Evolutionary conservation across 2,888 invertebrate species (phyloP).

Genomic region (Caenorhabditis japonica): DNA sequence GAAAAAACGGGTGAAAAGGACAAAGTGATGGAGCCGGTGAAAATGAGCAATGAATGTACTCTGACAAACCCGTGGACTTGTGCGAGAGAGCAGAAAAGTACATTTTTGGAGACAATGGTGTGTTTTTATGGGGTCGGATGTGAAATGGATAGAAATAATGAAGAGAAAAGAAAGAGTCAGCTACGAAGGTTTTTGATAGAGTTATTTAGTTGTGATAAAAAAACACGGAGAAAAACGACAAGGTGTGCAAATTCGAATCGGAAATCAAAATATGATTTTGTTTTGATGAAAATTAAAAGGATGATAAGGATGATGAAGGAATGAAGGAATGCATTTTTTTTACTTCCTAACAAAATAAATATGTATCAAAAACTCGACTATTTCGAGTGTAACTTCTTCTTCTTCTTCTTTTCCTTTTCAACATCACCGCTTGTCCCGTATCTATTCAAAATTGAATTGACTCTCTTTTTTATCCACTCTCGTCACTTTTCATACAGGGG

Average conservation of each 20-base stretch:
- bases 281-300: no score
- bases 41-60: conserved; percentile 47
- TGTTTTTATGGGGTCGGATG: conserved; percentile 42
- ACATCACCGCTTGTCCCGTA: conserved; percentile 7
- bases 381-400: conserved; percentile 27
- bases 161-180: no score
- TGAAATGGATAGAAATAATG: conserved; percentile 30
- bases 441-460: conserved; percentile 42
- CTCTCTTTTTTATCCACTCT: conserved; percentile 9
- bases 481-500: no score
- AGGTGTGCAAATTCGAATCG: conserved; percentile 5
- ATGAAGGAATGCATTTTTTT: no score
- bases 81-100: conserved; percentile 18
- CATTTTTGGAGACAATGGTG: conserved; percentile 37
- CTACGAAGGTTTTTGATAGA: conserved; percentile 10
- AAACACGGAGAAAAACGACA: not conserved
- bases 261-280: not conserved
- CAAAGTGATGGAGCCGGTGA: conserved; percentile 31
- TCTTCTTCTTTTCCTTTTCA: no score
- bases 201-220: not conserved
- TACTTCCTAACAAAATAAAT: not conserved
- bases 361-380: conserved; percentile 14
- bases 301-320: not conserved
- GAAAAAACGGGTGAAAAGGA: conserved; percentile 24
- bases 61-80: conserved; percentile 15